Conservation (phyloP, 2,797 vertebrate species). For the Chiroxiphia lanceolata region DNA sequence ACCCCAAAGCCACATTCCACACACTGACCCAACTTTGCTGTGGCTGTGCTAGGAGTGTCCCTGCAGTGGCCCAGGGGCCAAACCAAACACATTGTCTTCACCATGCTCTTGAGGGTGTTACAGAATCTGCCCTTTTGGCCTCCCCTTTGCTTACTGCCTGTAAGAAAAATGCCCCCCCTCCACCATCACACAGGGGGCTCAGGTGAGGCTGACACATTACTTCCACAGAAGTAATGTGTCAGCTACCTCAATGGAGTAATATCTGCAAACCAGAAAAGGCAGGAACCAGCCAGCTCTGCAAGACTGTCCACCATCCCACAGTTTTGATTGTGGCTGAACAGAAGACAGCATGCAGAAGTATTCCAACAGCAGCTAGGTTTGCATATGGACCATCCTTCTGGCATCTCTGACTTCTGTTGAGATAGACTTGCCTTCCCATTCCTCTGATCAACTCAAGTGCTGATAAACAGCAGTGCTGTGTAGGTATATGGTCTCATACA, state of each 20-base stretch:
- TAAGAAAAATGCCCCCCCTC: background rate
- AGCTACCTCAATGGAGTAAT: background rate
- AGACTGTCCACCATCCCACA: background rate
- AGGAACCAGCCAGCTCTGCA: background rate
- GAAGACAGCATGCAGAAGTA: background rate
- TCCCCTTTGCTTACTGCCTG: background rate
- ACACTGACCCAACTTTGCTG: background rate
- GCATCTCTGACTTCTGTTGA: background rate
- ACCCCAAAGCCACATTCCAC: background rate
- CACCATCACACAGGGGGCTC: background rate
- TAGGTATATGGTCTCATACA: background rate
- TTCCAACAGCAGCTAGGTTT: background rate
- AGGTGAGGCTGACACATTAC: no score
- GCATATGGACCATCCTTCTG: background rate
- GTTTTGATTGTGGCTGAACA: background rate
- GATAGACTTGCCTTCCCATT: background rate
- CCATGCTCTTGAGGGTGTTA: background rate
- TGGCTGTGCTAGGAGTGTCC: background rate
- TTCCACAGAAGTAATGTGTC: background rate
- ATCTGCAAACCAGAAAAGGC: background rate
- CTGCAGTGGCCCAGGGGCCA: background rate
- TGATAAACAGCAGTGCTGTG: background rate
- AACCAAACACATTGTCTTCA: background rate
- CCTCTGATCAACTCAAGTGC: background rate
- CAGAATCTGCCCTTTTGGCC: fast-evolving